phyloP scores from a whole-genome alignment of 2,888 invertebrate genomes.

The Meandrusa payeni region DNA sequence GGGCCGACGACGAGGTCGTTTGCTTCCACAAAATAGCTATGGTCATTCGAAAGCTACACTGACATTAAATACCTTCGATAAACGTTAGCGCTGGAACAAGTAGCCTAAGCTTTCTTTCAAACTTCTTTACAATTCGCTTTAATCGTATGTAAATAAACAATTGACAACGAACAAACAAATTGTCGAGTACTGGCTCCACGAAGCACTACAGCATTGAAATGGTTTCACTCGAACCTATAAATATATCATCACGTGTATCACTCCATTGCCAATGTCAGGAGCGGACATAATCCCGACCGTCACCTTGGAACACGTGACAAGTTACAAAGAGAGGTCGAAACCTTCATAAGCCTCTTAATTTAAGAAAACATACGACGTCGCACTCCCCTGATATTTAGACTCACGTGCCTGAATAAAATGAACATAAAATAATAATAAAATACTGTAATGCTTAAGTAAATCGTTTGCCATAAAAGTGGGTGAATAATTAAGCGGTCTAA shows the following conservation, averaged over 20 bases:
- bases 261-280: constrained; percentile 24
- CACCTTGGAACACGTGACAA: constrained; percentile 23
- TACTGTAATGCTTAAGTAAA: constrained; percentile 11
- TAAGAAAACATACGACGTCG: constrained; percentile 6
- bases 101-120: too few species aligned
- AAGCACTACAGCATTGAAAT: constrained; percentile 17
- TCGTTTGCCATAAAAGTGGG: constrained; percentile 13
- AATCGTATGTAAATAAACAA: too few species aligned
- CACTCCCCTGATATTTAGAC: not conserved
- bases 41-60: too few species aligned
- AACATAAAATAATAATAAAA: constrained; percentile 8
- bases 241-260: constrained; percentile 17
- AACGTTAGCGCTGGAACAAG: too few species aligned
- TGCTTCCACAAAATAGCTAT: too few species aligned
- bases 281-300: constrained; percentile 20
- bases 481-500: constrained; percentile 18
- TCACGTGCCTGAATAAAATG: constrained; percentile 16
- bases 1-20: too few species aligned
- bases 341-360: constrained; percentile 12
- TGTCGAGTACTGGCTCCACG: not conserved
- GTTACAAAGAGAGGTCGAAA: constrained; percentile 10
- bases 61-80: too few species aligned
- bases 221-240: constrained; percentile 20
- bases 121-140: too few species aligned
- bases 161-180: too few species aligned